These are phyloP conservation scores for Rhinogobius similis DNA, from an alignment of 2,113 vertebrate species.

Conservation along the genomic window DNA sequence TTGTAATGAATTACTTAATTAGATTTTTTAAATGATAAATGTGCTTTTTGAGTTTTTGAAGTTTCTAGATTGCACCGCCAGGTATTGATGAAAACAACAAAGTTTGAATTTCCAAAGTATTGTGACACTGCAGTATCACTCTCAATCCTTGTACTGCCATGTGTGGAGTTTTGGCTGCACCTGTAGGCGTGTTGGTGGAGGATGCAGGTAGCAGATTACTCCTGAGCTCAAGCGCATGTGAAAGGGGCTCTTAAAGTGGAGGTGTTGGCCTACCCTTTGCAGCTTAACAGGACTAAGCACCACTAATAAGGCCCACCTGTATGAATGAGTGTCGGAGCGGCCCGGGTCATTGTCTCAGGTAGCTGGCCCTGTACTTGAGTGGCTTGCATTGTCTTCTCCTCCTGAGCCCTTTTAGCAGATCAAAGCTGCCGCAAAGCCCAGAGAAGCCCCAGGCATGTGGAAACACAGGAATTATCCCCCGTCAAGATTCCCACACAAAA, in stretches of 20 bases:
- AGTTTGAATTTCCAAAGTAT: not conserved
- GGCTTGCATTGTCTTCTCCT: conserved; percentile 71
- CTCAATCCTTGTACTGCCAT: not conserved
- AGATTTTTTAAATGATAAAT: too few relatives aligned
- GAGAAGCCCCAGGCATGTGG: conserved; percentile 72
- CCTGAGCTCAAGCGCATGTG: conserved; percentile 54
- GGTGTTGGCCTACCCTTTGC: conserved; percentile 63
- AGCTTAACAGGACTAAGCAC: conserved; percentile 72
- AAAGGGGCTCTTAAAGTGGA: conserved; percentile 67
- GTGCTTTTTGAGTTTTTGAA: too few relatives aligned
- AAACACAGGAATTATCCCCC: conserved; percentile 65
- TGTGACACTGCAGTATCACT: not conserved
- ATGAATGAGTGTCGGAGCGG: conserved; percentile 60
- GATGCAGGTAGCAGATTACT: conserved; percentile 51
- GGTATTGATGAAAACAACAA: not conserved
- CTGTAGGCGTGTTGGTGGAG: conserved; percentile 44
- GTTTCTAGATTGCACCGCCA: too few relatives aligned
- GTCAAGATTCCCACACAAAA: conserved; percentile 65
- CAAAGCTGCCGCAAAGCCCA: conserved; percentile 73
- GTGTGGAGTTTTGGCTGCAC: conserved; percentile 19
- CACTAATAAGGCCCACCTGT: conserved; percentile 66
- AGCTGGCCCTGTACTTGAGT: conserved; percentile 69
- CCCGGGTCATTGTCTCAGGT: conserved; percentile 74
- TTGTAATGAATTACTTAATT: too few relatives aligned
- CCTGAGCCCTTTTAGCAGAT: conserved; percentile 76